Base-by-base conservation (phyloP, 2,888 invertebrate genomes). In the Tortricodes alternella region DNA sequence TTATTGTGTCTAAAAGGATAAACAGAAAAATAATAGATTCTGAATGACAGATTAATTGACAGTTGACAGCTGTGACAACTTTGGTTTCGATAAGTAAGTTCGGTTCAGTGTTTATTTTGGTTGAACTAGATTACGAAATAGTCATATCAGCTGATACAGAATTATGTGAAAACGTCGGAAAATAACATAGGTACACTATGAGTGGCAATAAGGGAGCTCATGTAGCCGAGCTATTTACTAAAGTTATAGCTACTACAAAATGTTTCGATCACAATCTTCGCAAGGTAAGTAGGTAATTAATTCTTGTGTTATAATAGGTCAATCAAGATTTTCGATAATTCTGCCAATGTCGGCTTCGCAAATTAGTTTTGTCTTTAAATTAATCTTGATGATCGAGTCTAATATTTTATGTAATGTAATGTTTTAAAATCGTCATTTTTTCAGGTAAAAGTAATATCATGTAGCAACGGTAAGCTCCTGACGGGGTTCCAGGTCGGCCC, bases 401-500 rank as follows among this genome's bases (percentile, higher is more conserved):
- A 3, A 21, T 21, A 44, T 38, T 9, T 11, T 7, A 24, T 9
- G 9, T 19, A 8, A n/a, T 18, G 8, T n/a, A n/a, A 8, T 38
- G 16, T 9, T 39, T 19, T 15, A 18, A 6, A 16, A 84, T 88
- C 82, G 86, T 86, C 74, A 59, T 49, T 35, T 21, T 2, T 71
- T 68, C 2, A 90, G 90, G 70, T 91, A 5, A 84, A 82, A 62
- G 80, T 90, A 4, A 68, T 85, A 34, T 67, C 75, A 19, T 94
- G 94, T 55, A 94, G 92, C n/a, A 87, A 94, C 66, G 97, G 97
- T 0, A 92, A 89, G 46, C 94, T 96, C 76, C 78, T 92, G 21
- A 96, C 96, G 13, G 95, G 97, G 79, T 93, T 98, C 72, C 92
- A 92, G 66, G 94, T 98, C 0, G 92, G 88, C 0, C 88, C 94